A percentile compares a stretch with the other conserved stretches of the same genome.
Evolutionary conservation across 2,113 vertebrate genomes (phyloP).

Genomic region (Saimiri boliviensis): DNA sequence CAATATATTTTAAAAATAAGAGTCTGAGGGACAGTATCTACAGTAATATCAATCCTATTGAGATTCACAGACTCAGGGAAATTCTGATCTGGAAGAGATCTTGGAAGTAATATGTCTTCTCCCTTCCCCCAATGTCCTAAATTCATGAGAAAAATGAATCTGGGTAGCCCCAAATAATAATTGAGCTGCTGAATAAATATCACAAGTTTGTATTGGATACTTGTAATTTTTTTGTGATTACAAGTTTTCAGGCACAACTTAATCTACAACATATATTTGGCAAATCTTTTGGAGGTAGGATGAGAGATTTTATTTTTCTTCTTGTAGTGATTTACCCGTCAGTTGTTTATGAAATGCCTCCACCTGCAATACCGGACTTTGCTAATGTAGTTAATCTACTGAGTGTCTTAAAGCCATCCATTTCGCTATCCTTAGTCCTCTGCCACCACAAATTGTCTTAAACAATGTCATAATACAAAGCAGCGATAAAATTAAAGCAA

Average conservation of each 20-base stretch:
- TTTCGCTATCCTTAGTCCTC: constrained; percentile 1
- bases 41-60: background rate
- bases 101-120: constrained; percentile 13
- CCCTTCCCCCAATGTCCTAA: background rate
- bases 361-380: background rate
- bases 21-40: background rate
- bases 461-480: background rate
- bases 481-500: background rate
- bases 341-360: background rate
- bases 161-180: background rate
- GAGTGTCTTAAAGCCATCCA: background rate
- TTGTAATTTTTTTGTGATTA: background rate
- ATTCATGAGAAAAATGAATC: constrained; percentile 16
- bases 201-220: background rate
- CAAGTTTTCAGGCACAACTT: background rate
- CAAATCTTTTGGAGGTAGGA: background rate
- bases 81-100: background rate
- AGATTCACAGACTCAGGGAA: background rate
- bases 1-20: constrained; percentile 56
- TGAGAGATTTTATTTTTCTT: background rate
- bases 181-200: background rate
- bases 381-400: background rate
- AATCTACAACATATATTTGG: background rate
- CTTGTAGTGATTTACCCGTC: background rate
- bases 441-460: background rate